Conservation (phyloP, 53 echinoderm and acorn worm species). For the Holothuria scabra region DNA sequence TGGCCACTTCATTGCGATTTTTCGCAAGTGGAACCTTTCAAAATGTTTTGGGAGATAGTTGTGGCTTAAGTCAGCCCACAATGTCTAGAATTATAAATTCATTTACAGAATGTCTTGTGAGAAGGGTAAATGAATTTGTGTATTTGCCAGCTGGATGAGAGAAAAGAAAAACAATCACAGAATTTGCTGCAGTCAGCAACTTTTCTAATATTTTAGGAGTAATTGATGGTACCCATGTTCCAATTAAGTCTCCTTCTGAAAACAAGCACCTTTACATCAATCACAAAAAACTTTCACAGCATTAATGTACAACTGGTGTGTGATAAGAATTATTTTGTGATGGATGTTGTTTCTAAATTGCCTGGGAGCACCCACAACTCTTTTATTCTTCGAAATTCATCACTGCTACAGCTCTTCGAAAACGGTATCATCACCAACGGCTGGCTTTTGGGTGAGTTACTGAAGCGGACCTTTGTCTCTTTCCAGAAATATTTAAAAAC, state of each 20-base stretch:
- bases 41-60: too few species aligned
- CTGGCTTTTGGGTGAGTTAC: too few species aligned
- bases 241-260: not conserved
- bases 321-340: not conserved
- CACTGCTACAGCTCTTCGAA: too few species aligned
- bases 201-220: not conserved
- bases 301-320: not conserved
- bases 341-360: not conserved
- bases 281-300: constrained; percentile 4
- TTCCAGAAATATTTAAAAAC: not conserved
- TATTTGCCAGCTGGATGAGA: not conserved
- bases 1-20: not conserved
- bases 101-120: not conserved
- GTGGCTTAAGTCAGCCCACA: not conserved
- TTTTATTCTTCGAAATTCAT: too few species aligned
- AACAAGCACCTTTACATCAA: not conserved
- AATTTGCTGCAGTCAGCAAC: not conserved
- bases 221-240: not conserved
- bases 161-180: too few species aligned
- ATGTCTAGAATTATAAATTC: too few species aligned
- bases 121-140: not conserved
- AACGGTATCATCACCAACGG: too few species aligned
- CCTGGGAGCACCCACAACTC: not conserved
- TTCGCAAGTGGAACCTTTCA: too few species aligned
- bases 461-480: too few species aligned